Conservation (phyloP, 1,140 invertebrate species). For the Trachymyrmex cornetzi region DNA sequence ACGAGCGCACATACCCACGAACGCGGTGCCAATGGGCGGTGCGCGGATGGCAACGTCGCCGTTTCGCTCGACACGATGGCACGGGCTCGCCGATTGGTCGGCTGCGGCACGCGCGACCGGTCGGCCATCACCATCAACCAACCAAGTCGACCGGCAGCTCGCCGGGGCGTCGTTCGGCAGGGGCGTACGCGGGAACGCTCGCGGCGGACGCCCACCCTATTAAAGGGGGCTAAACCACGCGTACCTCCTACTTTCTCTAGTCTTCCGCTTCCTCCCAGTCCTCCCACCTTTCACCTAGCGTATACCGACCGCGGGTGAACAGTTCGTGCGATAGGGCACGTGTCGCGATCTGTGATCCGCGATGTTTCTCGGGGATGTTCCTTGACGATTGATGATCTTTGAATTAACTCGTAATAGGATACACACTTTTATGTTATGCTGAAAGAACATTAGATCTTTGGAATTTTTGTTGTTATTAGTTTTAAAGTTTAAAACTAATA, state of each 20-base stretch:
- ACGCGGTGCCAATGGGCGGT: slow-evolving; percentile 70
- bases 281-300: slow-evolving; percentile 52
- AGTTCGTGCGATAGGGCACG: background rate
- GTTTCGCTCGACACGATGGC: slow-evolving; percentile 21
- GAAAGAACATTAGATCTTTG: too few species aligned
- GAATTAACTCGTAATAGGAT: too few species aligned
- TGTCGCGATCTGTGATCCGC: background rate
- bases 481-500: too few species aligned
- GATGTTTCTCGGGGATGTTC: background rate
- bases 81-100: slow-evolving; percentile 64
- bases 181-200: slow-evolving; percentile 77
- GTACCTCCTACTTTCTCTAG: slow-evolving; percentile 78
- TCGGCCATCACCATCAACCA: background rate
- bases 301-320: background rate
- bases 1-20: background rate
- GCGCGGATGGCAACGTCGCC: slow-evolving; percentile 73
- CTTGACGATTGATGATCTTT: background rate
- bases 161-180: slow-evolving; percentile 72
- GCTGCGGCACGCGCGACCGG: slow-evolving; percentile 8
- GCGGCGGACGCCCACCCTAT: slow-evolving; percentile 80
- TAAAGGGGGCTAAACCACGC: slow-evolving; percentile 74
- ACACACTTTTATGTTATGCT: too few species aligned
- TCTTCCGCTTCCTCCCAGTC: slow-evolving; percentile 73
- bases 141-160: slow-evolving; percentile 12
- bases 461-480: too few species aligned